phyloP scores from a whole-genome alignment of 2,113 vertebrate species.

The Lichenostomus cassidix region DNA sequence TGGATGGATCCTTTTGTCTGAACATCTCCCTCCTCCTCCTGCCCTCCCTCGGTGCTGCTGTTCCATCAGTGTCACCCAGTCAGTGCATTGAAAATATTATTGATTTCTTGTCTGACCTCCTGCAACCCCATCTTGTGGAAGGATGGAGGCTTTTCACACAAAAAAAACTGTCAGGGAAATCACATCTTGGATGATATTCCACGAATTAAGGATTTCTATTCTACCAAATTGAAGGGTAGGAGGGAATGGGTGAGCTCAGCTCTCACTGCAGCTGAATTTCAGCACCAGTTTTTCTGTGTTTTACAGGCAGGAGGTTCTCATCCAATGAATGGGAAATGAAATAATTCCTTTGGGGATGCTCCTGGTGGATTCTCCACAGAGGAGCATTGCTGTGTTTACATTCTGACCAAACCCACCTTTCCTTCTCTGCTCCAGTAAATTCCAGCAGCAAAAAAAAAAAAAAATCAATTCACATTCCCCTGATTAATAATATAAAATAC shows the following conservation, averaged over 20 bases:
- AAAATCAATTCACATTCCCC: background rate
- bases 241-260: background rate
- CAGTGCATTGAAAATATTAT: constrained; percentile 14
- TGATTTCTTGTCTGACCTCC: constrained; percentile 59
- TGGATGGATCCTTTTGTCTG: background rate
- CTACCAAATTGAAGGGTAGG: background rate
- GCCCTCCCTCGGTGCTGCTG: background rate
- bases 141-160: background rate
- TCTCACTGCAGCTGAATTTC: background rate
- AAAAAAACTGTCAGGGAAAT: background rate
- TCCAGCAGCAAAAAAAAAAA: background rate
- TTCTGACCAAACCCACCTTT: background rate
- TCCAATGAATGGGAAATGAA: too few species aligned
- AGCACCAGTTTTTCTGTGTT: background rate
- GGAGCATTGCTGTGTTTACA: accelerated
- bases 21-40: background rate
- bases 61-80: constrained; percentile 1
- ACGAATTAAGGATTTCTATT: background rate
- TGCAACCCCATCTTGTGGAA: background rate
- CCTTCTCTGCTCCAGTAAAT: background rate
- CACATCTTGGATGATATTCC: background rate
- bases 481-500: background rate
- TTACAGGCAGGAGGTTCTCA: background rate
- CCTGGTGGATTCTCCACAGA: background rate
- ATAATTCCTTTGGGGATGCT: background rate